Percentiles rank a stretch among this genome's conserved stretches.
Conservation (phyloP, 2,888 invertebrate species). For the Tromatobia lineatoria region DNA sequence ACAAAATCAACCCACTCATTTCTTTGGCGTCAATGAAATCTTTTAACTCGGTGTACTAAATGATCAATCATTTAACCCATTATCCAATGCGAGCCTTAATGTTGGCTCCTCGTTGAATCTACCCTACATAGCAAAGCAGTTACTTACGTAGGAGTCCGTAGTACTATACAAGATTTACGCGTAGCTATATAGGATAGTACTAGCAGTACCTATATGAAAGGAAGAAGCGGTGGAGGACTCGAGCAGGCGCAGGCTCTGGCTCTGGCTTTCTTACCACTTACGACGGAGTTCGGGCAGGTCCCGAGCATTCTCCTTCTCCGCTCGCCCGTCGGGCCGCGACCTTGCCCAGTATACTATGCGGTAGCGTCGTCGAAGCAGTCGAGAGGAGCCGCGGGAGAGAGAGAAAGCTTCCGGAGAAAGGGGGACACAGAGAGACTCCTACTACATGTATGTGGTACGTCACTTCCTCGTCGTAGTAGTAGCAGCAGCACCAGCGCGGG, state of each 20-base stretch:
- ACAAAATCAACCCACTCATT: no score
- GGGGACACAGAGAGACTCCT: conserved; percentile 6
- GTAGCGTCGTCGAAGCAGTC: conserved; percentile 30
- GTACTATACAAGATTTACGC: conserved; percentile 2
- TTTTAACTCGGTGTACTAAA: no score
- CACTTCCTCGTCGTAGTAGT: conserved; percentile 53
- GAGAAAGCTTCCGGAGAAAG: no score
- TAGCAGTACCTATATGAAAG: not conserved
- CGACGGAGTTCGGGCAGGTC: conserved; percentile 50
- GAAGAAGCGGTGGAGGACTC: conserved; percentile 15
- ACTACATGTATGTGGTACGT: conserved; percentile 35
- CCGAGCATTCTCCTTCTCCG: conserved; percentile 48
- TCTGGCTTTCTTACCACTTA: conserved; percentile 40
- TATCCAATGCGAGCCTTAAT: not conserved
- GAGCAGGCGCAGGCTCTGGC: conserved; percentile 20
- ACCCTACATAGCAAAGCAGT: not conserved
- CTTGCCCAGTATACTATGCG: conserved; percentile 56
- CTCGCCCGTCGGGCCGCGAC: conserved; percentile 53
- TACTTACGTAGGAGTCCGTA: not conserved
- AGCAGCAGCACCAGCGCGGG: conserved; percentile 2
- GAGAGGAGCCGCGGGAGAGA: not conserved
- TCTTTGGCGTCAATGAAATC: no score
- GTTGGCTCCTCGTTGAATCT: conserved; percentile 6
- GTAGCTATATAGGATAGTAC: not conserved
- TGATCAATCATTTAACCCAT: no score